Evolutionary conservation across 2,888 invertebrate species (phyloP).

Genomic region (Lepas anatifera): DNA sequence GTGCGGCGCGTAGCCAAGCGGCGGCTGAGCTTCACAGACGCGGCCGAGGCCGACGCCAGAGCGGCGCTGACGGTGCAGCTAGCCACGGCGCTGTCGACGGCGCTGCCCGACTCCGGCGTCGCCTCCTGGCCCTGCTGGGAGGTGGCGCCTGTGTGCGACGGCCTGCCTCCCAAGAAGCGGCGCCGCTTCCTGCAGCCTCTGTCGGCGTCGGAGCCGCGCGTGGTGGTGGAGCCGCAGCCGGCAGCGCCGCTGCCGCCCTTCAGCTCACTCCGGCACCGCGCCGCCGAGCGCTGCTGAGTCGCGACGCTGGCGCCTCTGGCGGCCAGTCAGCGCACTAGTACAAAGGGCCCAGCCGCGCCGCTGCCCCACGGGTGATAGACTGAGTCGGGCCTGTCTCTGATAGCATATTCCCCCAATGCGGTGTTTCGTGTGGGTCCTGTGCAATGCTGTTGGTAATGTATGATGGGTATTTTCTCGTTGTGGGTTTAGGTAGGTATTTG

Average conservation of each 20-base stretch:
- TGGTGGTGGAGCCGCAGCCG: slow-evolving; percentile 1
- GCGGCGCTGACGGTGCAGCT: not conserved
- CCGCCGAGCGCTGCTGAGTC: not conserved
- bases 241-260: not conserved
- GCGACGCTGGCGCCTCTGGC: not conserved
- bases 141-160: not conserved
- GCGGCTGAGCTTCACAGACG: not conserved
- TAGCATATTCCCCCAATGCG: not conserved
- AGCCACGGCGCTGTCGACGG: too few relatives aligned
- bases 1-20: not conserved
- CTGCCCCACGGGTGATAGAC: not conserved
- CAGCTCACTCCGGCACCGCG: not conserved
- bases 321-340: not conserved
- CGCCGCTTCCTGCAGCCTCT: not conserved
- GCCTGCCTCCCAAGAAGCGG: not conserved
- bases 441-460: too few relatives aligned
- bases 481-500: not conserved
- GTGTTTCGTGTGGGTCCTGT: too few relatives aligned
- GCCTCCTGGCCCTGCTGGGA: too few relatives aligned
- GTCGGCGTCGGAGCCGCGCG: not conserved
- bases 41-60: not conserved
- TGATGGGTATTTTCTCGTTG: not conserved
- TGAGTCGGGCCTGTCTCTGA: not conserved
- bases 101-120: too few relatives aligned
- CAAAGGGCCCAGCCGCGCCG: not conserved